Base-by-base conservation (phyloP, 2,797 vertebrate genomes). In the Rhynchonycteris naso region DNA sequence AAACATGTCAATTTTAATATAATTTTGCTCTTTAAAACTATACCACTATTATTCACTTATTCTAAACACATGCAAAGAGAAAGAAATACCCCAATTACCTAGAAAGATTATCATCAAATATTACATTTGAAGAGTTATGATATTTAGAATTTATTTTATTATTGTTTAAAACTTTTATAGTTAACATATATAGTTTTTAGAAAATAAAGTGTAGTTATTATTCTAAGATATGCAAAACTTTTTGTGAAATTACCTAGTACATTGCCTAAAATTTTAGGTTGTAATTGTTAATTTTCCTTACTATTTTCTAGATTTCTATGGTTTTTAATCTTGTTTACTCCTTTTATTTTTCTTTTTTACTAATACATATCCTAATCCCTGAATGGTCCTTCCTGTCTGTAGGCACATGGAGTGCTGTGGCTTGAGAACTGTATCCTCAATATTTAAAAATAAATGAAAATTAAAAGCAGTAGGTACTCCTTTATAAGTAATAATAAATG, bases 91-190 rank as follows among this genome's bases (percentile, higher is more conserved):
- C 26, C 30, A 38, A 16, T 83, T 89, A 50, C 52, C 61, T 83
- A 24, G 35, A 47, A 83, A 83, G 35, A 88, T 52, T 74, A 92
- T 63, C 26, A 68, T 83, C 63, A 86, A 69, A 69, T 69, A 78
- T 69, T 85, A 59, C 28, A 43, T 76, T 88, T 83, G 18, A 74
- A 76, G 8, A 35, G 19, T 89, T 89, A 54, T 76, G 38, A 26
- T 8, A 83, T 47, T 89, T 83, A 9, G 66, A 83, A 38, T 89
- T 61, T 71, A 61, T 83, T 35, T 88, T 52, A 52, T 14, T 59
- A 82, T 61, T 92, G 10, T 19, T 86, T 92, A 71, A 78, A 83
- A 24, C 13, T 52, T 86, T 92, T 71, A 38, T n/a, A 79, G 43
- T 71, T 79, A 50, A 86, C 22, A 66, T 66, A 35, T 38, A 63